Percentiles rank a stretch among this genome's conserved stretches.
phyloP scores from a whole-genome alignment of 2,888 invertebrate genomes.

The Eugnorisma glareosa region DNA sequence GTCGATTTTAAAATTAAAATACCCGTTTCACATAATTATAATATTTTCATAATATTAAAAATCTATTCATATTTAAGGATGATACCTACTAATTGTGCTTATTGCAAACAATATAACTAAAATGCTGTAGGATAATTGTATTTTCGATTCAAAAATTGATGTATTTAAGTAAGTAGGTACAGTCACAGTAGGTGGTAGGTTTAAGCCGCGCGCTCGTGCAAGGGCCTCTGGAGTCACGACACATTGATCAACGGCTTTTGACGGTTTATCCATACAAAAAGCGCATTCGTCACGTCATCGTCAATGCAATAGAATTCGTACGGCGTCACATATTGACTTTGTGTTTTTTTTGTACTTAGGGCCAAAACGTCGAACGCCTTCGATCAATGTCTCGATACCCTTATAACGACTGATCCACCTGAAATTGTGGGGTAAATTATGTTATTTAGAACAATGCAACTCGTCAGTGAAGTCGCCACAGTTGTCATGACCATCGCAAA shows the following conservation, averaged over 20 bases:
- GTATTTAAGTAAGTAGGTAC: neutral
- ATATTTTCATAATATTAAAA: no score
- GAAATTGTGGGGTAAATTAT: constrained; percentile 3
- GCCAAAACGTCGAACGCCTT: neutral
- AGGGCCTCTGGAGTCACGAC: neutral
- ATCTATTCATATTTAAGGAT: no score
- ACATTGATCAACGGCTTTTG: neutral
- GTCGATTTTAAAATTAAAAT: neutral
- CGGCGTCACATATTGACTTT: neutral
- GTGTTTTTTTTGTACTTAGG: neutral
- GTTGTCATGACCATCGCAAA: constrained; percentile 92
- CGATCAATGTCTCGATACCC: neutral
- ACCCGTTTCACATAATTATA: no score
- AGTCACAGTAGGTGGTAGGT: no score
- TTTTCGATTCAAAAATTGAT: no score
- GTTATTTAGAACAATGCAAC: constrained; percentile 82
- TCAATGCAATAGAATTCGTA: neutral
- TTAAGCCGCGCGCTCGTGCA: neutral
- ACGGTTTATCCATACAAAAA: neutral
- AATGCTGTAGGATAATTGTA: neutral
- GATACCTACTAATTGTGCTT: no score
- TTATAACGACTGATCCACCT: neutral
- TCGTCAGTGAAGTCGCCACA: constrained; percentile 93
- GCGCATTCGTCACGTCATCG: neutral
- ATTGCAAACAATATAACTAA: neutral